Evolutionary conservation across 2,113 vertebrate species (phyloP), one percentile per base, ranked within the genome.

Genomic region (Grantiella picta): DNA sequence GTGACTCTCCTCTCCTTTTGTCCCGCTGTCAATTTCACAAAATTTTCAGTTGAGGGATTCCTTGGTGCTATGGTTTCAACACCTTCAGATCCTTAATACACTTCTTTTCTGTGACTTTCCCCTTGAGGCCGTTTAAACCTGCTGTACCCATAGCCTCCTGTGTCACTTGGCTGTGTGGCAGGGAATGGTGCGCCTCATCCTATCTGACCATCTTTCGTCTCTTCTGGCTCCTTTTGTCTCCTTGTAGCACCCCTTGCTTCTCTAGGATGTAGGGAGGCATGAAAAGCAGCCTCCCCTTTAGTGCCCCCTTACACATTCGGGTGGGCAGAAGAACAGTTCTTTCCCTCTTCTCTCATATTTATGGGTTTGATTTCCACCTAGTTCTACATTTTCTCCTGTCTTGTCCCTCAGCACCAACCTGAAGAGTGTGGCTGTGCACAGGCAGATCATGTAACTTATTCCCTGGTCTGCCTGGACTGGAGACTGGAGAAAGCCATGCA

Each of bases 61-160:
- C 31, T 40, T 79, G n/a, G 6, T 75, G 14, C 1, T 0, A 6
- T 38, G 6, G 5, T 90, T 85, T 52, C 56, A 71, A 3, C 16
- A 3, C 53, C 14, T 81, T 71, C 33, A 76, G 31, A 59, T 8
- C 11, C 45, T 80, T 73, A 42, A 19, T 64, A 12, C 11, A 2
- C 52, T 79, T 78, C 11, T 63, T 35, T 84, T 47, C 44, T 56
- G 35, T 68, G 73, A 71, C 61, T 60, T 89, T 87, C 25, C 6
- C 9, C 19, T 42, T 53, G 60, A 68, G 33, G 15, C 29, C 21
- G 16, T 70, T 63, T 47, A 42, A 56, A 38, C 12, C 36, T 70
- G 4, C 0, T 1, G 8, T 61, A 33, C 38, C 52, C 3, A 0
- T 19, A 61, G n/a, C 50, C 21, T 90, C 22, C 11, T 57, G 18